phyloP scores from a whole-genome alignment of 2,113 vertebrate species.

The Rhegmatorhina hoffmannsi region DNA sequence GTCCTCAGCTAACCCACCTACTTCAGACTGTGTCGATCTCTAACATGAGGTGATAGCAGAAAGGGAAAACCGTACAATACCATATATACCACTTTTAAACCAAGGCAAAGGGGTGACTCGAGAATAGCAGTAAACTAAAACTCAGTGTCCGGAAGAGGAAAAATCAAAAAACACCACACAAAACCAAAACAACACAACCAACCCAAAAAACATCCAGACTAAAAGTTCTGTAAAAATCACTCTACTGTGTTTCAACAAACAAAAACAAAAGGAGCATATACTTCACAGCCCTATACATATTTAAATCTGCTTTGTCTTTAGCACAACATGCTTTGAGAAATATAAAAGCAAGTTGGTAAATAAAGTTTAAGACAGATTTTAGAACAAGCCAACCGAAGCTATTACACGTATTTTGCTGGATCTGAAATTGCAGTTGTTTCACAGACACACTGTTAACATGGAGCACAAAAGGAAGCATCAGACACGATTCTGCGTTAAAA shows the following conservation, averaged over 20 bases:
- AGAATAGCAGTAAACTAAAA: not conserved
- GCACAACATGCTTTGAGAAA: not conserved
- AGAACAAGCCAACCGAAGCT: not conserved
- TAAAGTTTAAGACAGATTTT: not conserved
- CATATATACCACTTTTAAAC: not conserved
- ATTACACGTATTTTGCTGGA: not conserved
- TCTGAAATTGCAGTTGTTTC: not conserved
- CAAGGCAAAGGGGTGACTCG: not conserved
- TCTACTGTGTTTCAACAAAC: not conserved
- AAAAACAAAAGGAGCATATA: not conserved
- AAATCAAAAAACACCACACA: not conserved
- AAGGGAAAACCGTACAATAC: not conserved
- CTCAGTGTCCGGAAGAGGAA: not conserved
- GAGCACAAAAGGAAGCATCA: not conserved
- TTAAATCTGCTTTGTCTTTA: not conserved
- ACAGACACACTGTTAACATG: not conserved
- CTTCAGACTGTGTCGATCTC: not conserved
- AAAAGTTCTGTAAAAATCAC: not conserved
- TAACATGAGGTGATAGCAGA: not conserved
- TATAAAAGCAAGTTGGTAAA: not conserved
- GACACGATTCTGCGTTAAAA: not conserved
- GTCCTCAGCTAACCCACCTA: constrained; percentile 1
- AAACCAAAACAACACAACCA: not conserved
- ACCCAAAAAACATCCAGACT: not conserved
- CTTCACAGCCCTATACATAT: not conserved